A percentile compares a stretch with the other conserved stretches of the same genome.
Evolutionary conservation across 2,113 vertebrate genomes (phyloP).

Genomic region (Kryptolebias marmoratus): DNA sequence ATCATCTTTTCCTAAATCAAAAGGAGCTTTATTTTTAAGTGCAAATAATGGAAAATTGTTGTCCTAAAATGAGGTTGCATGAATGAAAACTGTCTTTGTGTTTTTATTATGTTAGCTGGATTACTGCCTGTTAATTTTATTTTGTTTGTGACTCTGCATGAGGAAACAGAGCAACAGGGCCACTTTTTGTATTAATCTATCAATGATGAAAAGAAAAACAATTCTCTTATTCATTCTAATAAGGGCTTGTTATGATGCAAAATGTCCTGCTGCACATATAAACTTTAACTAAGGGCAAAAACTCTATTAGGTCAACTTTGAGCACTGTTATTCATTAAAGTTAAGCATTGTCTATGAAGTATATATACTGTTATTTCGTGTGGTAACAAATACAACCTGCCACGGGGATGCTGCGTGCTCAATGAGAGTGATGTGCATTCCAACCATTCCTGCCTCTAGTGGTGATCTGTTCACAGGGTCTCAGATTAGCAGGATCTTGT

Average conservation of each 20-base stretch:
- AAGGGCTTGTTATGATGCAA: slow-evolving; percentile 9
- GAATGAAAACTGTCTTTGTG: background rate
- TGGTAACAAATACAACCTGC: slow-evolving; percentile 15
- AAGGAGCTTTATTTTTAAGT: too few relatives aligned
- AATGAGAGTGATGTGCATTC: slow-evolving; percentile 18
- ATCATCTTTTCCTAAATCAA: background rate
- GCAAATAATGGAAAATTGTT: too few relatives aligned
- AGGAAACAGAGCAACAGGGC: slow-evolving; percentile 42
- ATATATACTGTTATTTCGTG: slow-evolving; percentile 19
- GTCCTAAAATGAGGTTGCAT: too few relatives aligned
- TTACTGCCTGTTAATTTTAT: slow-evolving; percentile 9
- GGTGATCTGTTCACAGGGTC: slow-evolving; percentile 42
- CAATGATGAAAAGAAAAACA: background rate
- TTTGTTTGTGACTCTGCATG: slow-evolving; percentile 30
- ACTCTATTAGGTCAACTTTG: slow-evolving; percentile 30
- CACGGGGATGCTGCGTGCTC: slow-evolving; percentile 23
- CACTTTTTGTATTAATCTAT: slow-evolving; percentile 38
- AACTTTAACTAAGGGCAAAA: too few relatives aligned
- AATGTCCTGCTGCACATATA: slow-evolving; percentile 33
- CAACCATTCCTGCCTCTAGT: slow-evolving; percentile 56
- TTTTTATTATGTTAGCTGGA: slow-evolving; percentile 20
- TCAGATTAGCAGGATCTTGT: slow-evolving; percentile 40
- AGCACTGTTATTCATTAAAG: background rate
- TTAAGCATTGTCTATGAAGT: background rate
- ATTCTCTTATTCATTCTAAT: slow-evolving; percentile 54